Evolutionary conservation across 2,888 invertebrate species (phyloP).

Genomic region (Lobophora halterata): DNA sequence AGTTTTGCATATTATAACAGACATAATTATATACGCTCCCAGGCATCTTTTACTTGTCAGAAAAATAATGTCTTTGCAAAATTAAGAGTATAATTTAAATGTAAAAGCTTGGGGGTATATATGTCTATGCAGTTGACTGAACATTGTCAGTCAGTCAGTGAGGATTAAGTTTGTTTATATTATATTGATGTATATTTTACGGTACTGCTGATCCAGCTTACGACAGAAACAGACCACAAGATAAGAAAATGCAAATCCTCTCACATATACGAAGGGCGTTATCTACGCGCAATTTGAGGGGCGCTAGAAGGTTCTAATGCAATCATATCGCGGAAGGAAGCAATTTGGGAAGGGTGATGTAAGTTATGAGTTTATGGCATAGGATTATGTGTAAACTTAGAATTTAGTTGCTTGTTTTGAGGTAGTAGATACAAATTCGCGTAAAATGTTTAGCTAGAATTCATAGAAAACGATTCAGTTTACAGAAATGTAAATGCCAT

Average conservation of each 20-base stretch:
- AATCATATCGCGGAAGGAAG: conserved; percentile 51
- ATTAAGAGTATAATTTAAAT: too few relatives aligned
- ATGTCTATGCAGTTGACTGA: too few relatives aligned
- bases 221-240: conserved; percentile 40
- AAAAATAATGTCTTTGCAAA: too few relatives aligned
- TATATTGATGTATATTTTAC: too few relatives aligned
- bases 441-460: not conserved
- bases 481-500: too few relatives aligned
- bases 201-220: conserved; percentile 33
- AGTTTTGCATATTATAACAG: too few relatives aligned
- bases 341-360: conserved; percentile 44
- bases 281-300: conserved; percentile 54
- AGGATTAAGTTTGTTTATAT: too few relatives aligned
- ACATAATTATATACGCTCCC: too few relatives aligned
- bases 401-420: conserved; percentile 16
- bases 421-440: not conserved
- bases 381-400: conserved; percentile 24
- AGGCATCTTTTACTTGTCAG: too few relatives aligned
- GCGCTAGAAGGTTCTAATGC: conserved; percentile 39
- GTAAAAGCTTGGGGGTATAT: too few relatives aligned
- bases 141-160: too few relatives aligned
- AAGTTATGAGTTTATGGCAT: conserved; percentile 40
- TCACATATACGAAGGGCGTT: conserved; percentile 48
- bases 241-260: conserved; percentile 54
- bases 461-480: conserved; percentile 11